These are phyloP conservation scores for Calypte anna DNA, from an alignment of 2,113 vertebrate genomes.

Conservation along the genomic window DNA sequence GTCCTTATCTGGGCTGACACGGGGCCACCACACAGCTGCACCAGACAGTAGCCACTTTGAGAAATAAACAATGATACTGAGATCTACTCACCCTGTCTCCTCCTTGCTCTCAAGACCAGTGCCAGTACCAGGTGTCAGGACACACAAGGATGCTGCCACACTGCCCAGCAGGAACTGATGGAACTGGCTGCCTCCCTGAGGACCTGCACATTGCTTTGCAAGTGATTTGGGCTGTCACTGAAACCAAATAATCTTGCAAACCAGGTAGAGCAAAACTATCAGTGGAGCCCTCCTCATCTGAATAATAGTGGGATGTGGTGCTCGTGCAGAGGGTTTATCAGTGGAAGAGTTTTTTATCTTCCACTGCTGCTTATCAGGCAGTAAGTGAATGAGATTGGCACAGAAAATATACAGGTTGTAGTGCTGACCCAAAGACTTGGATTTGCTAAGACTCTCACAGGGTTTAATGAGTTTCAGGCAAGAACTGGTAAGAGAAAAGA, in stretches of 20 bases:
- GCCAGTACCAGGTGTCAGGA: not conserved
- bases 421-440: not conserved
- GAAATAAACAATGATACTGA: constrained; percentile 36
- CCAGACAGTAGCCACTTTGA: constrained; percentile 55
- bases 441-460: not conserved
- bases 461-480: not conserved
- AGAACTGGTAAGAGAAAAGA: not conserved
- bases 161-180: fast-evolving
- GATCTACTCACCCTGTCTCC: not conserved
- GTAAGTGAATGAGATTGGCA: not conserved
- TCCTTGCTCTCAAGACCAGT: not conserved
- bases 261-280: not conserved
- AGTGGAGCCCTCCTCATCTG: not conserved
- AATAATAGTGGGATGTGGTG: not conserved
- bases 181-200: not conserved
- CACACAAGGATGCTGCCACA: not conserved
- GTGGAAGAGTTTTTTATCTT: not conserved
- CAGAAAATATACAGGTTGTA: not conserved
- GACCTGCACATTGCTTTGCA: not conserved
- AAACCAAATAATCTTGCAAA: not conserved
- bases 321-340: not conserved
- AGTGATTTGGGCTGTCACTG: not conserved
- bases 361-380: not conserved
- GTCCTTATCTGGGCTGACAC: not conserved
- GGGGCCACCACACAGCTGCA: constrained; percentile 37